Evolutionary conservation across 1,140 invertebrate species (phyloP).

Genomic region (Drosophila biarmipes): DNA sequence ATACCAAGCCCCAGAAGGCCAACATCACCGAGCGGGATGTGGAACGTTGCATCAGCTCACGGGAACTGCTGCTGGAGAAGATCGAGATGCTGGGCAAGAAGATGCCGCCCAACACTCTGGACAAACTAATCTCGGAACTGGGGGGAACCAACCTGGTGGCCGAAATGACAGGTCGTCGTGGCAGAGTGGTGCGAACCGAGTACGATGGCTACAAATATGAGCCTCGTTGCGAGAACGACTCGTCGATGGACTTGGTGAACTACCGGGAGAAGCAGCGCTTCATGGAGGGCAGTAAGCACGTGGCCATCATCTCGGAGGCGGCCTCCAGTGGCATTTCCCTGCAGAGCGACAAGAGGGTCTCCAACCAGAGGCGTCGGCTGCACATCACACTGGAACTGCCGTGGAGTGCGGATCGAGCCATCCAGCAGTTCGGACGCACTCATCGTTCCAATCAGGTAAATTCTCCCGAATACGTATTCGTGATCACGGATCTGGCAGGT

Average conservation of each 20-base stretch:
- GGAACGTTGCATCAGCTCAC: conserved; percentile 89
- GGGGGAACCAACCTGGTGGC: conserved; percentile 97
- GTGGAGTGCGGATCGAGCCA: conserved; percentile 99
- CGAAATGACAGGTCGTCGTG: conserved; percentile 99
- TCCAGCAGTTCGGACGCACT: conserved; percentile 98
- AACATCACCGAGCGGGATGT: conserved; percentile 60
- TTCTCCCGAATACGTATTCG: conserved; percentile 99
- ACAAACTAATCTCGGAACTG: conserved; percentile 98
- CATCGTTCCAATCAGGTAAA: conserved; percentile 93
- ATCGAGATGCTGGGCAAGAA: conserved; percentile 94
- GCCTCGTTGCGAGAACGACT: conserved; percentile 95
- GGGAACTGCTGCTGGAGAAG: conserved; percentile 93
- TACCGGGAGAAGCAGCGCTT: conserved; percentile 94
- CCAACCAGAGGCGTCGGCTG: conserved; percentile 95
- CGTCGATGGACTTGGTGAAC: conserved; percentile 97
- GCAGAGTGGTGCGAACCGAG: conserved; percentile 95
- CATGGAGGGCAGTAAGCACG: conserved; percentile 98
- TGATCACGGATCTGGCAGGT: conserved; percentile 99
- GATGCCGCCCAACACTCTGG: conserved; percentile 98
- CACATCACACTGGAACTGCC: conserved; percentile 99
- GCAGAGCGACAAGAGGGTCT: conserved; percentile 95
- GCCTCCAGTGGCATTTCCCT: conserved; percentile 98
- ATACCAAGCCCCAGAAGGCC: background rate
- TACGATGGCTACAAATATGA: conserved; percentile 95
- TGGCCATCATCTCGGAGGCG: conserved; percentile 99